Percentiles rank a stretch among this genome's conserved stretches.
phyloP scores from a whole-genome alignment of 1,140 invertebrate species.

The Neoseiulus cucumeris region DNA sequence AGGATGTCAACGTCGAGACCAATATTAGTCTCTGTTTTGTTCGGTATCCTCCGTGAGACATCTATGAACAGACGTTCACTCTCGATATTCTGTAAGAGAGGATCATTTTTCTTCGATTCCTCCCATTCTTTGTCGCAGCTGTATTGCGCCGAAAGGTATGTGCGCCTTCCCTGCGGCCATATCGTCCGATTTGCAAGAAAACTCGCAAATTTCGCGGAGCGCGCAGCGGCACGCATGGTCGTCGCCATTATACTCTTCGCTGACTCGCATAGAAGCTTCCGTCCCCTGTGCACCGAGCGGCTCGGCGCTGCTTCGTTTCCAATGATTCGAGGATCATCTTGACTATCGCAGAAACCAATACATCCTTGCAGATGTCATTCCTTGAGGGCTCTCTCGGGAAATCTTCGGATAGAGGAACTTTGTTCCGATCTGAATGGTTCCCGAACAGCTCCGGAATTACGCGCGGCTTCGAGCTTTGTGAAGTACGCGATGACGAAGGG shows the following conservation, averaged over 20 bases:
- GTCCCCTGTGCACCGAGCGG: no score
- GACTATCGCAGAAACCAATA: no score
- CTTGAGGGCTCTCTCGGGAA: no score
- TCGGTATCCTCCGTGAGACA: background rate
- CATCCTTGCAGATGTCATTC: no score
- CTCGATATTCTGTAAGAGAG: background rate
- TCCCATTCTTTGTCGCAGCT: background rate
- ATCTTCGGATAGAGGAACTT: no score
- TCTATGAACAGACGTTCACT: background rate
- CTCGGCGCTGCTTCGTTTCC: no score
- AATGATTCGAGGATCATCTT: no score
- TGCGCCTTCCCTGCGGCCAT: background rate
- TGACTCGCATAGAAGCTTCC: background rate
- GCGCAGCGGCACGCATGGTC: background rate
- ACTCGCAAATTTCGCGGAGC: background rate
- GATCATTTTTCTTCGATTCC: background rate
- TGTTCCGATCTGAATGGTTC: no score
- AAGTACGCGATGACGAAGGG: no score
- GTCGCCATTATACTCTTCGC: background rate
- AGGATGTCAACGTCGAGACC: background rate
- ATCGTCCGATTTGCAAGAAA: background rate
- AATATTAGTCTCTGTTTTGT: background rate
- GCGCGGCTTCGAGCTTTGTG: no score
- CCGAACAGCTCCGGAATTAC: no score
- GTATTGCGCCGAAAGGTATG: background rate